Conservation (phyloP, 2,113 vertebrate genomes). For the Prionailurus bengalensis region DNA sequence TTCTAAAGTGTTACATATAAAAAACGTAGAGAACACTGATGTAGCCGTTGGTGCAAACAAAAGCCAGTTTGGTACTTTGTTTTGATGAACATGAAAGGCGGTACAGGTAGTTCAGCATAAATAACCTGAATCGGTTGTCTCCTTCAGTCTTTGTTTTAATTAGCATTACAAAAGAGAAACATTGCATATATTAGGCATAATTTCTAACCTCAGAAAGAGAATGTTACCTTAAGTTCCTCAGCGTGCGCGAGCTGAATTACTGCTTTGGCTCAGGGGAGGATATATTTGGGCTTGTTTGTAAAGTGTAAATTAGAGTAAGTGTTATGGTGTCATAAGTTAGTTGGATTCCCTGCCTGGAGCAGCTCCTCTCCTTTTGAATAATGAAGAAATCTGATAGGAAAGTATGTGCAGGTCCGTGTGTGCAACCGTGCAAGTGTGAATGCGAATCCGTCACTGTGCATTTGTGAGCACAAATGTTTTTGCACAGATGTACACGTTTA, state of each 20-base stretch:
- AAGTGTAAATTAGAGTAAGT: constrained; percentile 78
- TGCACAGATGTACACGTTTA: neutral
- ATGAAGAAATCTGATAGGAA: constrained; percentile 55
- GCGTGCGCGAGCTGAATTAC: constrained; percentile 61
- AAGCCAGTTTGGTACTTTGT: constrained; percentile 33
- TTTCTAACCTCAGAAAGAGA: constrained; percentile 74
- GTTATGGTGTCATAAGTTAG: constrained; percentile 60
- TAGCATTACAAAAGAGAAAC: constrained; percentile 80
- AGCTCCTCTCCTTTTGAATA: constrained; percentile 57
- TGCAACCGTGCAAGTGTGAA: neutral
- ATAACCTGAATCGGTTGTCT: constrained; percentile 61
- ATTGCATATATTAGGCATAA: constrained; percentile 79
- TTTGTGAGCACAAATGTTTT: neutral
- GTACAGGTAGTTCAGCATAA: constrained; percentile 53
- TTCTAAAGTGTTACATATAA: neutral
- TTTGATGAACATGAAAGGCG: constrained; percentile 64
- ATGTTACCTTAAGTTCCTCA: constrained; percentile 55
- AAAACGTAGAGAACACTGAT: neutral
- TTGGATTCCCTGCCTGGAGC: constrained; percentile 43
- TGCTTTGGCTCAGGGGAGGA: constrained; percentile 70
- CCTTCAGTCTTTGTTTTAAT: constrained; percentile 75
- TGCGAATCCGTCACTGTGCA: neutral
- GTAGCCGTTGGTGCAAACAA: neutral
- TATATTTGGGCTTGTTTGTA: constrained; percentile 81
- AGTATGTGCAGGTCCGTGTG: neutral